A percentile compares a stretch with the other conserved stretches of the same genome.
Conservation (phyloP, 2,113 vertebrate genomes). For the Poeciliopsis turrubarensis region DNA sequence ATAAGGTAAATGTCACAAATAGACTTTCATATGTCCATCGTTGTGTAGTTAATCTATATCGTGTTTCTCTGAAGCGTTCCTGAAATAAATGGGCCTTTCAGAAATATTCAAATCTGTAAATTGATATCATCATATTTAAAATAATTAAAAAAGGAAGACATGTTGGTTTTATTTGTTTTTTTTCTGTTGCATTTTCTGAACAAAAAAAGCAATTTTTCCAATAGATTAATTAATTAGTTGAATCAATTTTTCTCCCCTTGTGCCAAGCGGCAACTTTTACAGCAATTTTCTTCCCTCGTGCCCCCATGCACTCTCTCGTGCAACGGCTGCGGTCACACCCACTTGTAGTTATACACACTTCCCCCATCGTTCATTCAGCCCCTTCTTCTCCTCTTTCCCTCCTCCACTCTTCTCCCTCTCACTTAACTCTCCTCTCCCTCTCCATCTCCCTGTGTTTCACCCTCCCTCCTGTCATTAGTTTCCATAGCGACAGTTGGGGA, state of each 20-base stretch:
- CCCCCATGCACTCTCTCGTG: slow-evolving; percentile 29
- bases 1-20: neutral
- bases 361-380: slow-evolving; percentile 74
- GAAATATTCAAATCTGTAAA: too few relatives aligned
- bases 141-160: too few relatives aligned
- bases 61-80: too few relatives aligned
- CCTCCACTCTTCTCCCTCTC: slow-evolving; percentile 58
- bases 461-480: slow-evolving; percentile 83
- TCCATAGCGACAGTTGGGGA: slow-evolving; percentile 87
- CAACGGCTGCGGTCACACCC: slow-evolving; percentile 68
- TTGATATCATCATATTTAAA: too few relatives aligned
- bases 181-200: neutral
- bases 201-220: neutral
- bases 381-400: slow-evolving; percentile 53
- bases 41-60: too few relatives aligned
- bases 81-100: too few relatives aligned
- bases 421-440: slow-evolving; percentile 57
- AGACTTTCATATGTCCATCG: too few relatives aligned
- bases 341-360: slow-evolving; percentile 73
- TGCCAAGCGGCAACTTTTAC: slow-evolving; percentile 9
- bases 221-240: neutral
- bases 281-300: slow-evolving; percentile 18
- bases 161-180: neutral
- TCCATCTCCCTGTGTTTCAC: slow-evolving; percentile 15
- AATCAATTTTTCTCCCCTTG: neutral